Evolutionary conservation across 2,113 vertebrate species (phyloP).

Genomic region (Platysternon megacephalum): DNA sequence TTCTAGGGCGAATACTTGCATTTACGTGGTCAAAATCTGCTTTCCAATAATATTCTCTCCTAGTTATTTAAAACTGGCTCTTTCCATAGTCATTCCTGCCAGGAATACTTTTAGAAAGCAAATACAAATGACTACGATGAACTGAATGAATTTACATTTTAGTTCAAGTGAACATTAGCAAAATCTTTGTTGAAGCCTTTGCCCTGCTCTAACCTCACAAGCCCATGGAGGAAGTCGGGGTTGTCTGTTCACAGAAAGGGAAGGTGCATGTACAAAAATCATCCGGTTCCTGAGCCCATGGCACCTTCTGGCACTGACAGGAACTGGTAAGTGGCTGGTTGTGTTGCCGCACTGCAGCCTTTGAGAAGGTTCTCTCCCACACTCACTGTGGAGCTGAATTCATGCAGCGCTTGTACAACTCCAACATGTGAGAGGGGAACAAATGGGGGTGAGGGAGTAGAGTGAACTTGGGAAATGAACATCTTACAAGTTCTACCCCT

Average conservation of each 20-base stretch:
- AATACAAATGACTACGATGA: constrained; percentile 61
- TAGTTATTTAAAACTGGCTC: constrained; percentile 46
- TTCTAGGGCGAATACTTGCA: not conserved
- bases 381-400: constrained; percentile 42
- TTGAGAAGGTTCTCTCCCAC: not conserved
- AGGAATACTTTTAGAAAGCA: constrained; percentile 64
- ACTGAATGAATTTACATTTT: constrained; percentile 20
- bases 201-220: not conserved
- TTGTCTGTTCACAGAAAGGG: not conserved
- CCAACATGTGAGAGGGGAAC: not conserved
- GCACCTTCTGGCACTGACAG: constrained; percentile 10
- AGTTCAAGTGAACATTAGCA: not conserved
- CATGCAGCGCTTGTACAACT: constrained; percentile 50
- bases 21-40: not conserved
- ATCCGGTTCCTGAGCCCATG: not conserved
- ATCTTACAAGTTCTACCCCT: not conserved
- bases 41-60: not conserved
- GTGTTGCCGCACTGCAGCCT: constrained; percentile 59
- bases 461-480: not conserved
- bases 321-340: constrained; percentile 46
- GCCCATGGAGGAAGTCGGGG: not conserved
- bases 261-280: not conserved
- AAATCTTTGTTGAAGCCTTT: not conserved
- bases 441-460: not conserved
- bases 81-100: constrained; percentile 52